These are phyloP conservation scores for Dromaius novaehollandiae DNA, from an alignment of 2,113 vertebrate species.

Conservation along the genomic window DNA sequence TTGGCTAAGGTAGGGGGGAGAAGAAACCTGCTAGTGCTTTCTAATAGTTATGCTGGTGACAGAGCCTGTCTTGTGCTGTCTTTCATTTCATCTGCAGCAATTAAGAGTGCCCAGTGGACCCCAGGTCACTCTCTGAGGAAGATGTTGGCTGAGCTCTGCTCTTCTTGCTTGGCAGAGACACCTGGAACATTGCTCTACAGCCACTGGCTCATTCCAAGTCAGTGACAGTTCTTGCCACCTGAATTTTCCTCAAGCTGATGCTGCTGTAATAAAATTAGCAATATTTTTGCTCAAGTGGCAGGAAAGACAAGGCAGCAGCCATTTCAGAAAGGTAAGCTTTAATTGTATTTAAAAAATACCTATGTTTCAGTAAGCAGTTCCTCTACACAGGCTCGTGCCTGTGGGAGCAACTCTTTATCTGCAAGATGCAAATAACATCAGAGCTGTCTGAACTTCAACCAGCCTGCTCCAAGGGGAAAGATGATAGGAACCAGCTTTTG, in stretches of 20 bases:
- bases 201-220: background rate
- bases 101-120: background rate
- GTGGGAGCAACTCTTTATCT: constrained; percentile 51
- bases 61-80: background rate
- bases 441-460: constrained; percentile 12
- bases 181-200: background rate
- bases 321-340: constrained; percentile 78
- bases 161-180: background rate
- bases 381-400: constrained; percentile 56
- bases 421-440: constrained; percentile 58
- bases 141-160: background rate
- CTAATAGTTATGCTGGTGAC: background rate
- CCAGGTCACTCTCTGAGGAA: background rate
- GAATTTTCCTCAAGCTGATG: background rate
- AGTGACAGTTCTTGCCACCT: background rate
- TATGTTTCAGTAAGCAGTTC: constrained; percentile 72
- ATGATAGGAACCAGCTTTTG: background rate
- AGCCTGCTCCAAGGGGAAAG: background rate
- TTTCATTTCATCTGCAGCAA: background rate
- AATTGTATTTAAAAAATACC: constrained; percentile 75
- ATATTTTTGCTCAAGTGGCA: background rate
- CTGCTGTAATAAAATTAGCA: background rate
- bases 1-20: background rate
- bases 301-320: constrained; percentile 47
- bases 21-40: background rate